Evolutionary conservation across 2,113 vertebrate species (phyloP), one percentile per base, ranked within the genome.

Genomic region (Eclectus roratus): DNA sequence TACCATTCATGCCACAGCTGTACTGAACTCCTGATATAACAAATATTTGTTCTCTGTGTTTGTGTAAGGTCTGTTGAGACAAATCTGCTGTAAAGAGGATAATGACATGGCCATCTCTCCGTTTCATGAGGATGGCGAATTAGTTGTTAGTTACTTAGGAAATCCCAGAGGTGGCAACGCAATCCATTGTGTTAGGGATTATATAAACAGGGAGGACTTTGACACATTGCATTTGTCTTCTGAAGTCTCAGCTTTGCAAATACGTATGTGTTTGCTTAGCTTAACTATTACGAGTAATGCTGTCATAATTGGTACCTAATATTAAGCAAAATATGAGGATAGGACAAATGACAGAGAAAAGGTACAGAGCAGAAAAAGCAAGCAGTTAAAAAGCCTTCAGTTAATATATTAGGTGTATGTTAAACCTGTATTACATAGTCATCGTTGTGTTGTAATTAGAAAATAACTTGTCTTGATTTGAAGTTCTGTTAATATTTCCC

Each of bases 141-240:
- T 65, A 31, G 16, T 28, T 84, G 28, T 44, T 72, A 2, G 21
- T 55, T 71, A 41, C 46, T 82, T 60, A 5, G 6, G 41, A 70
- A 70, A 8, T 61, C 31, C 19, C 0, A 0, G 46, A 46, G 1
- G 46, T 70, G 72, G 33, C 35, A 49, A n/a, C 0, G 0, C 21
- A 37, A 53, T 58, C 37, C 11, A 4, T 25, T 49, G 21, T 43
- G 37, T 49, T 81, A 31, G 25, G 46, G 37, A 8, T 58, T 39
- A 35, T 35, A 17, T 44, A 50, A 23, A 52, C 37, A 71, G 7
- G 27, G 27, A 31, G 25, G 14, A 43, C 7, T 61, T 68, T 0
- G 0, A 37, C 66, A 11, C 16, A 0, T 21, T 46, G 64, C 61
- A 21, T 23, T 88, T 60, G 63, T 78, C 63, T 52, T 39, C 41